phyloP scores from a whole-genome alignment of 2,797 vertebrate genomes.

The Dendrocincla fuliginosa region DNA sequence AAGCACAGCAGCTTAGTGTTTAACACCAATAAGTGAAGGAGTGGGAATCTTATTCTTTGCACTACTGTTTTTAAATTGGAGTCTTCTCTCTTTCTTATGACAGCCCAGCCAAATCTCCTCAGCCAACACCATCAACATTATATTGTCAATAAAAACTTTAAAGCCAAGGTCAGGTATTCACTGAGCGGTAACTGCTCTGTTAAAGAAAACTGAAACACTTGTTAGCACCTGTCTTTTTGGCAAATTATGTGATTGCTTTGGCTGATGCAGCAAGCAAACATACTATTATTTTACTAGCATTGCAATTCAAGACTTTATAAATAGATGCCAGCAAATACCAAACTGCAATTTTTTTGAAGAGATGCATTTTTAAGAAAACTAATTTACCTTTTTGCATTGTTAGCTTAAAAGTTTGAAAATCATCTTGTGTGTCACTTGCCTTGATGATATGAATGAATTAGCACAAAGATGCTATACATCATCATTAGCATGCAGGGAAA shows the following conservation, averaged over 20 bases:
- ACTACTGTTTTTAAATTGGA: background rate
- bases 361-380: background rate
- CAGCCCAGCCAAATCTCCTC: background rate
- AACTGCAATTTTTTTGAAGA: background rate
- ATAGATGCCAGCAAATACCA: background rate
- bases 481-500: background rate
- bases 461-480: constrained; percentile 15
- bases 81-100: background rate
- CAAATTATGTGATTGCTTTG: constrained; percentile 19
- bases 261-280: background rate
- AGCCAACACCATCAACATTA: background rate
- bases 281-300: background rate
- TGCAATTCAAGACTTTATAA: constrained; percentile 2
- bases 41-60: background rate
- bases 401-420: background rate
- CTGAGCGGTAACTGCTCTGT: background rate
- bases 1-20: background rate
- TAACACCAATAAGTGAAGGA: background rate
- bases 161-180: constrained; percentile 17
- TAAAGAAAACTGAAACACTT: constrained; percentile 39
- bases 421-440: background rate
- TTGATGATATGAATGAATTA: constrained; percentile 22
- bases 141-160: constrained; percentile 1
- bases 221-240: constrained; percentile 23
- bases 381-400: background rate